Evolutionary conservation across 2,113 vertebrate genomes (phyloP), one percentile per base, ranked within the genome.

Genomic region (Hemiprocne comata): DNA sequence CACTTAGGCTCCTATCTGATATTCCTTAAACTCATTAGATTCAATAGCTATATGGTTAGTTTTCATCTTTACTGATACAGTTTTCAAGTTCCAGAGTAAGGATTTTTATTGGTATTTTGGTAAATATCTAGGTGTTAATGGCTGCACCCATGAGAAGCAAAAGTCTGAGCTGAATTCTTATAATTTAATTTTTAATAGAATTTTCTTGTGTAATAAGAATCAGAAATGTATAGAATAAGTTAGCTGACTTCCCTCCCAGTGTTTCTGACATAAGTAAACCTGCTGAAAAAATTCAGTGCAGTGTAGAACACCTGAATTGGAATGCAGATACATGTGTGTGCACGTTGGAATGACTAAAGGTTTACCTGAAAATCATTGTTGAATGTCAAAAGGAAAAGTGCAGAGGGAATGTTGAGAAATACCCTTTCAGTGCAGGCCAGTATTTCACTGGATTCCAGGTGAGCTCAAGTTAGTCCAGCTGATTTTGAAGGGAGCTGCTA

Each of bases 241-340:
- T 61, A 44, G 17, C 21, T 50, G 13, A 48, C 53, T 54, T 44
- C 51, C 29, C n/a, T 62, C 40, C 75, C 20, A 11, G 1, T 44
- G 17, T 36, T 62, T 79, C n/a, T 29, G 29, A 10, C 40, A 4
- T 4, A 20, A 54, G 26, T 9, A 74, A 90, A 85, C 24, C 46
- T 29, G 18, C 36, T 40, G 83, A n/a, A 20, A 18, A 67, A 42
- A 81, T 23, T 65, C 64, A 31, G 29, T 12, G 58, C 2, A 3
- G 28, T 10, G 13, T 11, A 5, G n/a, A 60, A 5, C 19, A 7
- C 21, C 11, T 29, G 42, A 29, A 28, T 3, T 55, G 28, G 33
- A 28, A 2, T 2, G 24, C 5, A 21, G 36, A 11, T 18, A 4
- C 0, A 1, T 19, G 44, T 6, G 11, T 51, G 40, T n/a, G 50